A percentile compares a stretch with the other conserved stretches of the same genome.
Conservation (phyloP, 2,113 vertebrate genomes). For the Tragelaphus buxtoni region DNA sequence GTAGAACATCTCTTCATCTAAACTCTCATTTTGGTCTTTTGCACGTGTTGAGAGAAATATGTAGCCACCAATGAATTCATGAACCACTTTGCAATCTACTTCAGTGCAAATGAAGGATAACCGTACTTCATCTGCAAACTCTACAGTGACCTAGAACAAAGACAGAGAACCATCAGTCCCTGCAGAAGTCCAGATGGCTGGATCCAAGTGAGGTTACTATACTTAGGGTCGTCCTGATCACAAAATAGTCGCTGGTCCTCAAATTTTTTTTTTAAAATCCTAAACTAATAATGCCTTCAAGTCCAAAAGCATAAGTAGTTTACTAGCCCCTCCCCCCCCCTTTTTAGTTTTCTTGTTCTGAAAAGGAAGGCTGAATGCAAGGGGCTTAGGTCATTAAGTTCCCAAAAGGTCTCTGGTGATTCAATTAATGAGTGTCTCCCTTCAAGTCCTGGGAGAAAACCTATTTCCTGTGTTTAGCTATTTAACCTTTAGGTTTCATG, state of each 20-base stretch:
- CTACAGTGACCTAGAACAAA: constrained; percentile 90
- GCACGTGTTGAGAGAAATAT: constrained; percentile 97
- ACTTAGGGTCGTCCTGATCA: not conserved
- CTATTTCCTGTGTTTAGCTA: not conserved
- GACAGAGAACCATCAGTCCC: not conserved
- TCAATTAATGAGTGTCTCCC: constrained; percentile 3
- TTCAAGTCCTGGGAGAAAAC: constrained; percentile 41
- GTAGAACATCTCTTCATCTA: constrained; percentile 99
- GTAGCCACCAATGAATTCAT: constrained; percentile 99
- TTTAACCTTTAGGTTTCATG: not conserved
- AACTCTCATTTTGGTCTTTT: constrained; percentile 98
- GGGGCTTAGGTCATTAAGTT: constrained; percentile 41
- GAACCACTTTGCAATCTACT: constrained; percentile 98
- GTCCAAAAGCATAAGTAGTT: not conserved
- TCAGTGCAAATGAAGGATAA: constrained; percentile 96
- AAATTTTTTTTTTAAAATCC: not conserved
- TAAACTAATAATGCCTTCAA: not conserved
- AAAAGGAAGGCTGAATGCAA: not conserved
- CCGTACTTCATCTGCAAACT: constrained; percentile 95
- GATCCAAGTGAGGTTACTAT: fast-evolving
- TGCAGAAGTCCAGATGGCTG: too few relatives aligned
- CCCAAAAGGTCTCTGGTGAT: not conserved
- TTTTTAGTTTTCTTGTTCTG: not conserved
- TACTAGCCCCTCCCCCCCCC: not conserved
- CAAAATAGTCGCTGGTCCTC: not conserved